Evolutionary conservation across 2,113 vertebrate species (phyloP).

Genomic region (Salvelinus namaycush): DNA sequence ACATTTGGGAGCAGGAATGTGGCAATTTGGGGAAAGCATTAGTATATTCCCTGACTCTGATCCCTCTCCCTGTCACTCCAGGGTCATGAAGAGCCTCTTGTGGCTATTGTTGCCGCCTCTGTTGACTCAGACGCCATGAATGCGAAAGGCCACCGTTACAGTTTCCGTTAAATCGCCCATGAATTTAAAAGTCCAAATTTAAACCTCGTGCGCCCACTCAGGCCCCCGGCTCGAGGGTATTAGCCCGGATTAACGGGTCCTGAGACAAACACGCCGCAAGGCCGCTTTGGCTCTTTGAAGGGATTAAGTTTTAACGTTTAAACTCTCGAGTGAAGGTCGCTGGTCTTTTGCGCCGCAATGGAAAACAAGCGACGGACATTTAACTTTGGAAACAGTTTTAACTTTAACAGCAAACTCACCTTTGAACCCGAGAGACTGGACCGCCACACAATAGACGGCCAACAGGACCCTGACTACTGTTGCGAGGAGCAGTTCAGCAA

Average conservation of each 20-base stretch:
- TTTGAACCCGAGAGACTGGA: conserved; percentile 60
- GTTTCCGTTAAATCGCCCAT: conserved; percentile 72
- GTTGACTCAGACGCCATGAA: conserved; percentile 76
- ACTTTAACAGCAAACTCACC: conserved; percentile 67
- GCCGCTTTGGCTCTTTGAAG: conserved; percentile 60
- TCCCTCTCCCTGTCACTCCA: conserved; percentile 50
- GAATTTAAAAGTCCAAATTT: conserved; percentile 77
- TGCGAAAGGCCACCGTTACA: conserved; percentile 71
- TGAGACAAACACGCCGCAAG: conserved; percentile 42
- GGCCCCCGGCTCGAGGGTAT: conserved; percentile 50
- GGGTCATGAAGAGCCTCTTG: conserved; percentile 43
- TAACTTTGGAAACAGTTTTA: conserved; percentile 67
- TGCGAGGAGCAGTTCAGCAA: neutral
- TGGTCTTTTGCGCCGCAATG: conserved; percentile 52
- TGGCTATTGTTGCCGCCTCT: conserved; percentile 61
- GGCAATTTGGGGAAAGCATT: neutral
- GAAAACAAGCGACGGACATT: conserved; percentile 33
- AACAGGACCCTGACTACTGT: neutral
- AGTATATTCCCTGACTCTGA: conserved; percentile 35
- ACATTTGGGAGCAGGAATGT: neutral
- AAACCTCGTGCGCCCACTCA: conserved; percentile 62
- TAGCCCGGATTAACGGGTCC: conserved; percentile 65
- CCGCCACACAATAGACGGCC: conserved; percentile 37
- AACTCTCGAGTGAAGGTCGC: conserved; percentile 47
- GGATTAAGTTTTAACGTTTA: conserved; percentile 64